These are phyloP conservation scores for Marmota monax DNA, from an alignment of 2,113 vertebrate genomes.

Conservation along the genomic window DNA sequence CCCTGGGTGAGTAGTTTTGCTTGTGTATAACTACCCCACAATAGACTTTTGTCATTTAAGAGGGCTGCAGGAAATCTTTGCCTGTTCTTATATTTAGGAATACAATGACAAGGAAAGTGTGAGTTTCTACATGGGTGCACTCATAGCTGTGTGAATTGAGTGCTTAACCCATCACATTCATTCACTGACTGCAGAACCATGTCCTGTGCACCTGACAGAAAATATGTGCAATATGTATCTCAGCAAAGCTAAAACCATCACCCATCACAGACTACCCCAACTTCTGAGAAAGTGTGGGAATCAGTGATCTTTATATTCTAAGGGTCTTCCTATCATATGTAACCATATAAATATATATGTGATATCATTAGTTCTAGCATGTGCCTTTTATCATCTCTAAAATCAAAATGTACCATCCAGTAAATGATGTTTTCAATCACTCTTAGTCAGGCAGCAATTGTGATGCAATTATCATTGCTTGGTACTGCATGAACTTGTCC, in stretches of 20 bases:
- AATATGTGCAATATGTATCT: background rate
- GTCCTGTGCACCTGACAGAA: background rate
- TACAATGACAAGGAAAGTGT: background rate
- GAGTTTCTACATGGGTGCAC: background rate
- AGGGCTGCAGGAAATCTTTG: background rate
- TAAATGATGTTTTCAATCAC: slow-evolving; percentile 37
- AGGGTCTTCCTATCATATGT: background rate
- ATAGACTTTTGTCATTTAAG: background rate
- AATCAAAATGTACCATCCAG: slow-evolving; percentile 45
- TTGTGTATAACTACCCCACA: background rate
- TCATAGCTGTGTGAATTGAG: background rate
- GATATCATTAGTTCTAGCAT: slow-evolving; percentile 34
- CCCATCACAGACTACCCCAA: background rate
- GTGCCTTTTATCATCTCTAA: slow-evolving; percentile 54
- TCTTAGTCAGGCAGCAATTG: background rate
- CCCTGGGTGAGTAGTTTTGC: background rate
- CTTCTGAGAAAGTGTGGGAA: background rate
- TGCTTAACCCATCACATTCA: background rate
- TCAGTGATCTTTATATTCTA: slow-evolving; percentile 14
- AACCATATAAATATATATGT: background rate
- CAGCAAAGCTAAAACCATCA: slow-evolving; percentile 35
- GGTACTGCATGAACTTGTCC: background rate
- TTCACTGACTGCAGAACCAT: background rate
- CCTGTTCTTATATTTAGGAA: slow-evolving; percentile 5
- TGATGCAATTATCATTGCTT: background rate